Evolutionary conservation across 2,113 vertebrate species (phyloP).

Genomic region (Climacteris rufus): DNA sequence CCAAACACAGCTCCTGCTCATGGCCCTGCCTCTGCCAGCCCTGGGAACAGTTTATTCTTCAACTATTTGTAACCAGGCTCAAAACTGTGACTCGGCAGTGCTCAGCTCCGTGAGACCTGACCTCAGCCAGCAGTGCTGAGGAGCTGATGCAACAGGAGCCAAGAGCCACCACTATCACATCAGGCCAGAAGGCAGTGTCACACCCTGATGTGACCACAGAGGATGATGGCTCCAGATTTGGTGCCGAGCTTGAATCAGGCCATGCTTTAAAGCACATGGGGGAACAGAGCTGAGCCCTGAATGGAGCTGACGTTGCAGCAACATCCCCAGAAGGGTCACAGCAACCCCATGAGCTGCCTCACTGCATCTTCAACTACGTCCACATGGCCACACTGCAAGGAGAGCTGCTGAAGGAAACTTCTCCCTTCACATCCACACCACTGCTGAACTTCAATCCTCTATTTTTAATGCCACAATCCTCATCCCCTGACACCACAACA

Average conservation of each 20-base stretch:
- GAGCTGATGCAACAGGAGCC: not conserved
- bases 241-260: not conserved
- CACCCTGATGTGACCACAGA: not conserved
- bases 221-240: not conserved
- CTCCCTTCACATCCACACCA: not conserved
- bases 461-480: not conserved
- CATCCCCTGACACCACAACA: not conserved
- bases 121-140: not conserved
- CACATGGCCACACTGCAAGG: rapidly evolving
- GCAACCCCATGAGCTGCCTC: rapidly evolving
- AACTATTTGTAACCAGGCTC: not conserved
- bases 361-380: rapidly evolving
- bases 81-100: not conserved
- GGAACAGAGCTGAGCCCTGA: not conserved
- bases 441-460: not conserved
- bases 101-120: not conserved
- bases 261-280: not conserved
- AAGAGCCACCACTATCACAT: rapidly evolving
- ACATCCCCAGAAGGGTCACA: not conserved
- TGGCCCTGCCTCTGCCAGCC: not conserved
- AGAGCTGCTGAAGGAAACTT: not conserved
- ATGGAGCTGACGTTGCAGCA: rapidly evolving
- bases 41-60: not conserved
- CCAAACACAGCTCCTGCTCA: not conserved
- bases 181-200: rapidly evolving